phyloP scores from a whole-genome alignment of 2,797 vertebrate genomes.

The Coregonus ussuriensis region DNA sequence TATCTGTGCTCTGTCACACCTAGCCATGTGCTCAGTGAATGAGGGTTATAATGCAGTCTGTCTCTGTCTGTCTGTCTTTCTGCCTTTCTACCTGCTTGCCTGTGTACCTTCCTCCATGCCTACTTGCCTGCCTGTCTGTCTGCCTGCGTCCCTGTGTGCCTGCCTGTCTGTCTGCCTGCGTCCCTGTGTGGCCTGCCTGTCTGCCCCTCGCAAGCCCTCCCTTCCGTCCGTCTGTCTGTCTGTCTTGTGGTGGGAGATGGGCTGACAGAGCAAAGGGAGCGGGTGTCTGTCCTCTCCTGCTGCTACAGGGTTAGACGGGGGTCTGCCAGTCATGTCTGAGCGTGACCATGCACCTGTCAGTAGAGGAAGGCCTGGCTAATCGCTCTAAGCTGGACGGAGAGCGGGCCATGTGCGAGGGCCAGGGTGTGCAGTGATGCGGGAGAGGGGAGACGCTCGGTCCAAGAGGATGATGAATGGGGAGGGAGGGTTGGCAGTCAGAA shows the following conservation, averaged over 20 bases:
- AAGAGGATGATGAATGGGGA: conserved; percentile 1
- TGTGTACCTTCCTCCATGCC: background rate
- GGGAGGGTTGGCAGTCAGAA: conserved; percentile 10
- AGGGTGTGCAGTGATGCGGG: background rate
- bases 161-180: background rate
- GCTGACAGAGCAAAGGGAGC: background rate
- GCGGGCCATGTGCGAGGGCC: conserved; percentile 42
- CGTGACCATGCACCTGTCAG: conserved; percentile 67
- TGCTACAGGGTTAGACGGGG: background rate
- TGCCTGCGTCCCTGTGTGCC: background rate
- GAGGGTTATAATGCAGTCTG: background rate
- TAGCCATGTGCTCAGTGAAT: conserved; percentile 1
- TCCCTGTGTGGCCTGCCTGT: background rate
- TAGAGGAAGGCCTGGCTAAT: conserved; percentile 62
- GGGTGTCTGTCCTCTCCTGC: conserved; percentile 1
- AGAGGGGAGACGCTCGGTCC: conserved; percentile 39
- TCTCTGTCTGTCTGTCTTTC: background rate
- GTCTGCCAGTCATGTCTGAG: conserved; percentile 28
- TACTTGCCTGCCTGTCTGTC: conserved; percentile 15
- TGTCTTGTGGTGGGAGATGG: conserved; percentile 4
- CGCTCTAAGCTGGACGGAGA: conserved; percentile 50
- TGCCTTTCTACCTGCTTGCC: background rate
- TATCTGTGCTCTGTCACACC: conserved; percentile 13
- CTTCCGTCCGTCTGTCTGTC: conserved; percentile 2
- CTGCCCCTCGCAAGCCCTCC: background rate